Evolutionary conservation across 2,888 invertebrate species (phyloP).

Genomic region (Argyra leucocephala): DNA sequence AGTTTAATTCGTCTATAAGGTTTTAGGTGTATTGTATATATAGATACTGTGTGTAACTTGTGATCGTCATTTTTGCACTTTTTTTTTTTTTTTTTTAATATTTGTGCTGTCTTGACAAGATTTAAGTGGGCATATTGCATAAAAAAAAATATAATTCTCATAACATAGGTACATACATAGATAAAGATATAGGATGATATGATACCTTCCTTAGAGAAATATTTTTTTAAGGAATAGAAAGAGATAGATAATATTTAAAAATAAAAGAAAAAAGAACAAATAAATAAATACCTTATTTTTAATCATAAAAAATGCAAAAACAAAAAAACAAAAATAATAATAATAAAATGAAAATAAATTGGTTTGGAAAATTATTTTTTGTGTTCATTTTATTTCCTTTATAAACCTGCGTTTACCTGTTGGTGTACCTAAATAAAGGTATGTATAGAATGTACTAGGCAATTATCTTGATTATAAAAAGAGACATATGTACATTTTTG

Average conservation of each 20-base stretch:
- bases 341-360: not conserved
- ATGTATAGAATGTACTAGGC: constrained; percentile 4
- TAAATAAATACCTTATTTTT: too few relatives aligned
- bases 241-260: too few relatives aligned
- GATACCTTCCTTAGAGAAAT: too few relatives aligned
- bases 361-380: not conserved
- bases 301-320: not conserved
- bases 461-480: not conserved
- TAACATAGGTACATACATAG: not conserved
- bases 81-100: not conserved
- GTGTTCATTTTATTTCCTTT: not conserved
- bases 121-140: not conserved
- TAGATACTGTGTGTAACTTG: not conserved
- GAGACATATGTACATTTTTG: too few relatives aligned
- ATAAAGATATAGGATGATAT: not conserved
- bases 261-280: too few relatives aligned
- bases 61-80: not conserved
- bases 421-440: not conserved
- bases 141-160: not conserved
- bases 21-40: not conserved
- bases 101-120: constrained; percentile 3
- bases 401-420: not conserved
- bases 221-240: too few relatives aligned
- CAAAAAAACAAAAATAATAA: not conserved
- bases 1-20: not conserved